A percentile compares a stretch with the other conserved stretches of the same genome.
Conservation (phyloP, 2,888 invertebrate genomes). For the Gari tellinella region DNA sequence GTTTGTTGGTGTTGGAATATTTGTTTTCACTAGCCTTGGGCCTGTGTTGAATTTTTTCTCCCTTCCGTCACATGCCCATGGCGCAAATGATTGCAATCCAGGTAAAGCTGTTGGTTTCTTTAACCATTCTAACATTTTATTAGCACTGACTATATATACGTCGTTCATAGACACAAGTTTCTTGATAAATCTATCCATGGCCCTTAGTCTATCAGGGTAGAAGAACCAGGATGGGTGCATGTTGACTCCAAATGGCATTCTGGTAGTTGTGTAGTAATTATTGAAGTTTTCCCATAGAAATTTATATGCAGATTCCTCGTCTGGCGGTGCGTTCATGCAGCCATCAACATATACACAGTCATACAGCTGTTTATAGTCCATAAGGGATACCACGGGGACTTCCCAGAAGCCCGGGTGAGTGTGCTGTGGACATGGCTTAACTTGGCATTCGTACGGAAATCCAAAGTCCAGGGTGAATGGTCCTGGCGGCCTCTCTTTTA, state of each 20-base stretch:
- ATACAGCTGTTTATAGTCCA: slow-evolving; percentile 75
- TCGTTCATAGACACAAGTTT: slow-evolving; percentile 75
- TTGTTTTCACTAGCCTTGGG: slow-evolving; percentile 16
- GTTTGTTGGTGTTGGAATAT: slow-evolving; percentile 20
- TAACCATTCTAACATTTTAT: slow-evolving; percentile 77
- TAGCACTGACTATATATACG: slow-evolving; percentile 76
- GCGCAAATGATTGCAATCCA: slow-evolving; percentile 69
- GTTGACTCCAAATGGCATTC: slow-evolving; percentile 93
- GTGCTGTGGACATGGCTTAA: slow-evolving; percentile 75
- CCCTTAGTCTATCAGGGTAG: slow-evolving; percentile 73
- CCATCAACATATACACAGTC: slow-evolving; percentile 81
- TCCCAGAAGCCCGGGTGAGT: slow-evolving; percentile 88
- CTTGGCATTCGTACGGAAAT: slow-evolving; percentile 78
- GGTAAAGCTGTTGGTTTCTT: slow-evolving; percentile 71
- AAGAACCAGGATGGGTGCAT: slow-evolving; percentile 89
- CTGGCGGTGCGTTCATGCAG: slow-evolving; percentile 75
- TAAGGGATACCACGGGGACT: slow-evolving; percentile 86
- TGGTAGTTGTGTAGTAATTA: slow-evolving; percentile 88
- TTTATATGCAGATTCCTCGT: slow-evolving; percentile 74
- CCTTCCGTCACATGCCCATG: slow-evolving; percentile 72
- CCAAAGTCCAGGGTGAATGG: slow-evolving; percentile 95
- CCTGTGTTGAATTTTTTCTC: slow-evolving; percentile 29
- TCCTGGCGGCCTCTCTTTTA: slow-evolving; percentile 60
- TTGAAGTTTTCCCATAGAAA: slow-evolving; percentile 92
- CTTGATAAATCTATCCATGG: slow-evolving; percentile 78